Percentiles rank a stretch among this genome's conserved stretches.
These are phyloP conservation scores for Pecten maximus DNA, from an alignment of 2,888 invertebrate genomes.

Conservation along the genomic window DNA sequence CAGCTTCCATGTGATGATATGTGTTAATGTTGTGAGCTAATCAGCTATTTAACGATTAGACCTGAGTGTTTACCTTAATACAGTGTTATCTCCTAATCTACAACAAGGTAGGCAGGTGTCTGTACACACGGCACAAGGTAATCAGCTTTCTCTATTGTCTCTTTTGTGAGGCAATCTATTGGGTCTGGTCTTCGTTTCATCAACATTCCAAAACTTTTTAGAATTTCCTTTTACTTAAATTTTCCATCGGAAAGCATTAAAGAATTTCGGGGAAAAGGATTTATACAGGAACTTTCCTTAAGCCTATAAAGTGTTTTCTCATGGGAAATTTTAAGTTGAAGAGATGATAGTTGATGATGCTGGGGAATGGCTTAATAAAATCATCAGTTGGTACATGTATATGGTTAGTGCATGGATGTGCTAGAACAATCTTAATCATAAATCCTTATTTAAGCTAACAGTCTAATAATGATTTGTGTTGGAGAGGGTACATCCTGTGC, in stretches of 20 bases:
- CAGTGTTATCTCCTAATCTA: neutral
- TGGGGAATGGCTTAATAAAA: too few species aligned
- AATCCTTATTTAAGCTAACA: neutral
- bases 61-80: neutral
- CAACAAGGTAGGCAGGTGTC: neutral
- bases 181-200: neutral
- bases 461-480: neutral
- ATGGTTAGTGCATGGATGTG: neutral
- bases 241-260: too few species aligned
- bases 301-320: neutral
- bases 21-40: neutral
- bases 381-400: too few species aligned
- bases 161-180: neutral
- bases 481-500: neutral
- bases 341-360: too few species aligned
- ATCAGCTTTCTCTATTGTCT: neutral
- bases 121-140: neutral
- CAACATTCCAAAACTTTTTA: too few species aligned
- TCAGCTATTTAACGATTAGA: neutral
- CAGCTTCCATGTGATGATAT: too few species aligned
- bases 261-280: too few species aligned
- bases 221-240: too few species aligned
- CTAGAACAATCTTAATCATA: neutral
- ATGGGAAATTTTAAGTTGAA: too few species aligned
- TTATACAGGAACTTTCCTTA: too few species aligned